Conservation (phyloP, 2,888 invertebrate species). For the Ptychoptera contaminata region DNA sequence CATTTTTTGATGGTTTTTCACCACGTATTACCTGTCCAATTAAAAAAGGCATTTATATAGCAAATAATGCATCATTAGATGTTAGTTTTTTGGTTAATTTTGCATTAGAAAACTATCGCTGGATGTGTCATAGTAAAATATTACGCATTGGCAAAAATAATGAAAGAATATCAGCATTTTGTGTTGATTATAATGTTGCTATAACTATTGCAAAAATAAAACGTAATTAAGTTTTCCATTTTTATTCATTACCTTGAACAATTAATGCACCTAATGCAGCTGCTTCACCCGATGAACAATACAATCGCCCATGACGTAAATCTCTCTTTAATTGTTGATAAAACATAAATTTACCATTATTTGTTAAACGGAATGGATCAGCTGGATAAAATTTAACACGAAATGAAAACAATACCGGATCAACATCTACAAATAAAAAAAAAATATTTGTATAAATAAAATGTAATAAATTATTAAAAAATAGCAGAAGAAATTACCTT, state of each 20-base stretch:
- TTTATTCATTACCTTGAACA: constrained; percentile 70
- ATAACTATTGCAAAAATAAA: too few species aligned
- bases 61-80: background rate
- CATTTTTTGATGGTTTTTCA: background rate
- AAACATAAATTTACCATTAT: constrained; percentile 88
- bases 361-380: constrained; percentile 81
- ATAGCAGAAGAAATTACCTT: constrained; percentile 41
- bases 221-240: too few species aligned
- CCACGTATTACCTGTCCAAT: constrained; percentile 4
- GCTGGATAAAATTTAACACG: constrained; percentile 96
- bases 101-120: constrained; percentile 3
- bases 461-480: background rate
- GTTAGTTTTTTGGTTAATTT: background rate
- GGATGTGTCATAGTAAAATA: background rate
- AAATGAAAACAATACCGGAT: constrained; percentile 85
- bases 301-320: constrained; percentile 83
- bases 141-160: background rate
- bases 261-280: constrained; percentile 82
- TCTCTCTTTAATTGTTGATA: constrained; percentile 94
- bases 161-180: too few species aligned
- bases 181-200: too few species aligned
- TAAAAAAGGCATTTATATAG: background rate
- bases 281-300: constrained; percentile 80
- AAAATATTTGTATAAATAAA: background rate
- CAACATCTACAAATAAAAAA: constrained; percentile 50